phyloP scores from a whole-genome alignment of 2,113 vertebrate species.

The Saguinus midas region DNA sequence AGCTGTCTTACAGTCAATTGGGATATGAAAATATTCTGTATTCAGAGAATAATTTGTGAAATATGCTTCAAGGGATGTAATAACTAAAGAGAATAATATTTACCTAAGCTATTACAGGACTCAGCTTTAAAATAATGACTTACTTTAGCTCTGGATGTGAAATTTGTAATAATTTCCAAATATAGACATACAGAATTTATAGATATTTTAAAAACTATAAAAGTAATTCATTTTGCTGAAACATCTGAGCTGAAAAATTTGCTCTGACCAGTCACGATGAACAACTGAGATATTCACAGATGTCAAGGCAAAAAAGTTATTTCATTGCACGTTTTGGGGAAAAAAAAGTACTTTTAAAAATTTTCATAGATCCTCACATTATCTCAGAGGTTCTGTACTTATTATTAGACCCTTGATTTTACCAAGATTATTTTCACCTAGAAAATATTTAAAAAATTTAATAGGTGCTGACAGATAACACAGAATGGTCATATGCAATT shows the following conservation, averaged over 20 bases:
- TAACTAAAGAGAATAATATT: neutral
- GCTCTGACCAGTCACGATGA: neutral
- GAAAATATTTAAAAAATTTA: conserved; percentile 4
- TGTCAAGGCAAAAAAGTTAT: neutral
- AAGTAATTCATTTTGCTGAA: conserved; percentile 14
- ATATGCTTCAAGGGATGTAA: neutral
- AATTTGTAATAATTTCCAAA: neutral
- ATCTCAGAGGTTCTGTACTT: conserved; percentile 27
- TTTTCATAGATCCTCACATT: neutral
- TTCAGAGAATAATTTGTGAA: neutral
- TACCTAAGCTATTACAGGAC: neutral
- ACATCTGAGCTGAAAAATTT: conserved; percentile 1
- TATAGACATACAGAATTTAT: neutral
- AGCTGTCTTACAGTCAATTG: neutral
- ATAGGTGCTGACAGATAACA: neutral
- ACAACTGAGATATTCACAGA: neutral
- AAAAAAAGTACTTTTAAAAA: neutral
- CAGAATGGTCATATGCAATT: neutral
- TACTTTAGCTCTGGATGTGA: neutral
- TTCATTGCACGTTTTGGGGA: neutral
- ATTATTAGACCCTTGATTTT: conserved; percentile 3
- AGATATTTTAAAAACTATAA: neutral
- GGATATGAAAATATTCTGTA: neutral
- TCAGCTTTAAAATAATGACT: conserved; percentile 28
- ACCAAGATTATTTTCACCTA: conserved; percentile 18